These are phyloP conservation scores for Gallinago jamesoni DNA, from an alignment of 2,113 vertebrate genomes.

Conservation along the genomic window DNA sequence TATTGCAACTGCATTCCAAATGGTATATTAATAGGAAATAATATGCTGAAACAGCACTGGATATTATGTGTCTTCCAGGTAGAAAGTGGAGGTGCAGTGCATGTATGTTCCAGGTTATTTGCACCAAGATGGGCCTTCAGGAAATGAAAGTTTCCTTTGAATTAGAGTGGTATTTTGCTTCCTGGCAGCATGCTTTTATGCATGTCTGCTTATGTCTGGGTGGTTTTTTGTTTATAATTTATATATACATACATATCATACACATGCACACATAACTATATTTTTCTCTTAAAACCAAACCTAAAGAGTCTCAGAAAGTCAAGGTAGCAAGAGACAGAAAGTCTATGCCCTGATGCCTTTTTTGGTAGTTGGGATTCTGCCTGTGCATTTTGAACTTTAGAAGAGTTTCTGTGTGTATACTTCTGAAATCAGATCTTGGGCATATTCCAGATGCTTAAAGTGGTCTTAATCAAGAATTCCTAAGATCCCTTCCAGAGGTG, in stretches of 20 bases:
- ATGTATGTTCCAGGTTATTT: neutral
- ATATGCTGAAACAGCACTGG: neutral
- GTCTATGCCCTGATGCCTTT: neutral
- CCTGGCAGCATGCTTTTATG: neutral
- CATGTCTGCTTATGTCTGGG: neutral
- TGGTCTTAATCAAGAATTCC: neutral
- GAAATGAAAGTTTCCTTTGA: slow-evolving; percentile 5
- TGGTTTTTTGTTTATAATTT: neutral
- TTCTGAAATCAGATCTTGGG: slow-evolving; percentile 18
- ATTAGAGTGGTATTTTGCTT: neutral
- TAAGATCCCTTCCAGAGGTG: neutral
- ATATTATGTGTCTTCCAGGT: neutral
- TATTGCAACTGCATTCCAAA: neutral
- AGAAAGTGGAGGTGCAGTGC: neutral
- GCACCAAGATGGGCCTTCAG: neutral
- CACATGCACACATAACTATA: neutral
- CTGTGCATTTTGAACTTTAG: neutral
- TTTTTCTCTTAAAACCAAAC: neutral
- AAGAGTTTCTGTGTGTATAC: neutral
- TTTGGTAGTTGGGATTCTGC: neutral
- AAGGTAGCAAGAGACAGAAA: neutral
- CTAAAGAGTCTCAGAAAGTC: neutral
- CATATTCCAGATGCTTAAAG: neutral
- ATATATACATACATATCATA: neutral
- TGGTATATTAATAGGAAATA: neutral